Conservation (phyloP, 2,888 invertebrate species). For the Nesidiocoris tenuis region DNA sequence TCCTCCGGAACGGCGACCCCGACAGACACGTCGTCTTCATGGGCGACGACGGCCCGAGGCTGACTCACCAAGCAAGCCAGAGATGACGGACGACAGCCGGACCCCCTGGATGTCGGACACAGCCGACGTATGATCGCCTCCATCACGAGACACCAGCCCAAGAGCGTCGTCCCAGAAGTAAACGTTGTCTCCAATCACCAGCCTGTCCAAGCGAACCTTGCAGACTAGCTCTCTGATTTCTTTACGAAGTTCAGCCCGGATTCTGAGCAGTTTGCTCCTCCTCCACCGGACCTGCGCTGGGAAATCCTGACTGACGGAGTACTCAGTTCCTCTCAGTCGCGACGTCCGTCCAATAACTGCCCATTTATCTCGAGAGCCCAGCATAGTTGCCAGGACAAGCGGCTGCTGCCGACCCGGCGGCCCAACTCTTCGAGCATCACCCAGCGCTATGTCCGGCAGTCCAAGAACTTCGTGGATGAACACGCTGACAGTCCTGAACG, state of each 20-base stretch:
- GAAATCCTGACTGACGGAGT: not conserved
- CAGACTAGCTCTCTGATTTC: not conserved
- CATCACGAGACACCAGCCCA: not conserved
- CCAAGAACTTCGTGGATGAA: not conserved
- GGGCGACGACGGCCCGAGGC: not conserved
- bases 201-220: not conserved
- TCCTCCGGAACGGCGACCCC: not conserved
- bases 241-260: not conserved
- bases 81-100: not conserved
- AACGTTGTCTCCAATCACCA: not conserved
- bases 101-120: not conserved
- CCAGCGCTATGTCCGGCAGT: not conserved
- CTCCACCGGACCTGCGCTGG: not conserved
- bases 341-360: not conserved
- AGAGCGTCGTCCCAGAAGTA: slow-evolving; percentile 9
- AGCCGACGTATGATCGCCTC: not conserved
- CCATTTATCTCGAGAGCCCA: slow-evolving; percentile 10
- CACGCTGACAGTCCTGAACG: not conserved
- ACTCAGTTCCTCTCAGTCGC: not conserved
- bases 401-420: not conserved
- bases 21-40: not conserved
- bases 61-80: not conserved
- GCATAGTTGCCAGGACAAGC: not conserved
- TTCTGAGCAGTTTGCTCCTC: slow-evolving; percentile 4
- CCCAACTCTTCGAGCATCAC: not conserved